Evolutionary conservation across 1,140 invertebrate species (phyloP), one percentile per base, ranked within the genome.

Genomic region (Acyrthosiphon pisum): DNA sequence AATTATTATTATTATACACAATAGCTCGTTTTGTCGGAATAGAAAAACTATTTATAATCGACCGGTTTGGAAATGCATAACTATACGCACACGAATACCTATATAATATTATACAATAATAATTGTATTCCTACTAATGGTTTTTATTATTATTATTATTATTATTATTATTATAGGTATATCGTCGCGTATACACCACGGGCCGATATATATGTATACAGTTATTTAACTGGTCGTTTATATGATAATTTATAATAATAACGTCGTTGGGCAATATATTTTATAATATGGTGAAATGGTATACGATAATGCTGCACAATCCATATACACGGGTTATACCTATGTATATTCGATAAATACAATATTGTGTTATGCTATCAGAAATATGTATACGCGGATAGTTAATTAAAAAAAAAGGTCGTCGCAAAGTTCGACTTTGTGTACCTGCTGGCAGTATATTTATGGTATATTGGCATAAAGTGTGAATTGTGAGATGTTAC

Each of bases 241-340:
- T 76, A 76, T 76, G 60, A 76, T 76, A n/a, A 76, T 76, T n/a
- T 76, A 76, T 76, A 76, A n/a, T n/a, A 76, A 76, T 76, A 76
- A 76, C 60, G 60, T 76, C 30, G n/a, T n/a, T n/a, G 60, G 60
- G 60, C n/a, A 76, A 76, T 76, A 76, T 76, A n/a, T 76, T n/a
- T n/a, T 68, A 76, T n/a, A n/a, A 35, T n/a, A 76, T n/a, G 60
- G n/a, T 76, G 60, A 76, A 76, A n/a, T 76, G 30, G 30, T 76
- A 68, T 68, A 68, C 60, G 60, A 76, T 76, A 76, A n/a, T 76
- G 14, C 60, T 2, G 4, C 60, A 76, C 14, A 76, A 76, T 76
- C n/a, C 60, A n/a, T 76, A 68, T 11, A n/a, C 60, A 2, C 56
- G 56, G 9, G 23, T n/a, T n/a, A n/a, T 26, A 14, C 23, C 23